Evolutionary conservation across 2,797 vertebrate species (phyloP).

Genomic region (Moxostoma hubbsi): DNA sequence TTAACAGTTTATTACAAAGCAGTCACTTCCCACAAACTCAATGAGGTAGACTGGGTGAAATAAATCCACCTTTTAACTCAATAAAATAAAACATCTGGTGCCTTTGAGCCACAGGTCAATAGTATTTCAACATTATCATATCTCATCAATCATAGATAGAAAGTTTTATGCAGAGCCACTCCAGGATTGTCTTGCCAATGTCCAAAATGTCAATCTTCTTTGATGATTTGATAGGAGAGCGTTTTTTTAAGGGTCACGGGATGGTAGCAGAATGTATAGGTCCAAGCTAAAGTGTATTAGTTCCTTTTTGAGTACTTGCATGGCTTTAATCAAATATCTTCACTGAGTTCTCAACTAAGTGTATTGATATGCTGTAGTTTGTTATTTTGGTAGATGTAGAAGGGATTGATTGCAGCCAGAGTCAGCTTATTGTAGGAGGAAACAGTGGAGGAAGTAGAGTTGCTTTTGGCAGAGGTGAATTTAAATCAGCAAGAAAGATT

Average conservation of each 20-base stretch:
- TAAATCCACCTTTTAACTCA: slow-evolving; percentile 79
- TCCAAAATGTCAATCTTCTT: slow-evolving; percentile 72
- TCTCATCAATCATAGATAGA: slow-evolving; percentile 68
- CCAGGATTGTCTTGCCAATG: slow-evolving; percentile 84
- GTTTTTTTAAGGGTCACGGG: slow-evolving; percentile 69
- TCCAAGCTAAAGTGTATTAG: slow-evolving; percentile 77
- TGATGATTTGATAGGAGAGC: slow-evolving; percentile 76
- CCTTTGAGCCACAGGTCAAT: slow-evolving; percentile 74
- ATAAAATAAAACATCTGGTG: slow-evolving; percentile 73
- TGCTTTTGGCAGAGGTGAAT: slow-evolving; percentile 74
- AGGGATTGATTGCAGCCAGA: slow-evolving; percentile 76
- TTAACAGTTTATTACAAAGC: slow-evolving; percentile 84
- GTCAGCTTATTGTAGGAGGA: slow-evolving; percentile 71
- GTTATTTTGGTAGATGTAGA: slow-evolving; percentile 77
- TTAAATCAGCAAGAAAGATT: slow-evolving; percentile 54
- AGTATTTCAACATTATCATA: slow-evolving; percentile 61
- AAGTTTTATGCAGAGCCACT: slow-evolving; percentile 74
- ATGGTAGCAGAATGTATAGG: slow-evolving; percentile 68
- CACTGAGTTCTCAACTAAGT: slow-evolving; percentile 70
- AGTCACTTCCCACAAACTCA: slow-evolving; percentile 82
- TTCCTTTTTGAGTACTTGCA: slow-evolving; percentile 77
- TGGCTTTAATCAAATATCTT: slow-evolving; percentile 78
- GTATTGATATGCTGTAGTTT: slow-evolving; percentile 71
- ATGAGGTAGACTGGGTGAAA: slow-evolving; percentile 86
- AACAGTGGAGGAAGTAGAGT: slow-evolving; percentile 65